Evolutionary conservation across 1,140 invertebrate species (phyloP), one percentile per base, ranked within the genome.

Genomic region (Cotesia typhae): DNA sequence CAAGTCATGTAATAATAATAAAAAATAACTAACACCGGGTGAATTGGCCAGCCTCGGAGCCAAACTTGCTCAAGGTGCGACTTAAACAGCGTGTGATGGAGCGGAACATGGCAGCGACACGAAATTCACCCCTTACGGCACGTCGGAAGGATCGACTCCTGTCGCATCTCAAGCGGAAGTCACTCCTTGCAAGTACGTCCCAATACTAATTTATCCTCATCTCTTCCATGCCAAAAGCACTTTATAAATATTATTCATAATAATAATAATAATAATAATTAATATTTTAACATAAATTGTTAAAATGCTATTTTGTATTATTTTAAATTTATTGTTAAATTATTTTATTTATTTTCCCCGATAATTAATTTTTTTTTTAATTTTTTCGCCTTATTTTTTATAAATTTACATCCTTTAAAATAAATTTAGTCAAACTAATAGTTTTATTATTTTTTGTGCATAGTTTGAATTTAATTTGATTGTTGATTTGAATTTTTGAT

Each of bases 71-170:
- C 88, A 98, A 98, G 91, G 94, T 97, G 88, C 94, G 96, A 82
- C 90, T 98, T 82, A 98, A 98, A 90, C 95, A 97, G 88, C 94
- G 96, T 85, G 94, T 98, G 80, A 94, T 96, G 88, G 95, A 97
- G 87, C 91, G 95, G 76, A 91, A 95, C 83, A 83, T 84, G 80
- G 84, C 85, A 53, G 84, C 84, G 36, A 91, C 91, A 80, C 86
- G 91, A 79, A 89, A 88, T 75, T 90, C 91, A 83, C 95, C 94
- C 84, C 95, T 95, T 77, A 92, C 96, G 85, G 92, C 94, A 78
- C 90, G 95, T 77, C 90, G 95, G 78, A 94, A 94, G 84, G 93
- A 94, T 76, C 88, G 92, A 82, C 88, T 90, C 80, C 90, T 93
- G 80, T 90, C 91, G 82, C 90, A 91, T 85, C 89, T 91, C 90